Evolutionary conservation across 1,140 invertebrate species (phyloP), one percentile per base, ranked within the genome.

Genomic region (Copidosoma floridanum): DNA sequence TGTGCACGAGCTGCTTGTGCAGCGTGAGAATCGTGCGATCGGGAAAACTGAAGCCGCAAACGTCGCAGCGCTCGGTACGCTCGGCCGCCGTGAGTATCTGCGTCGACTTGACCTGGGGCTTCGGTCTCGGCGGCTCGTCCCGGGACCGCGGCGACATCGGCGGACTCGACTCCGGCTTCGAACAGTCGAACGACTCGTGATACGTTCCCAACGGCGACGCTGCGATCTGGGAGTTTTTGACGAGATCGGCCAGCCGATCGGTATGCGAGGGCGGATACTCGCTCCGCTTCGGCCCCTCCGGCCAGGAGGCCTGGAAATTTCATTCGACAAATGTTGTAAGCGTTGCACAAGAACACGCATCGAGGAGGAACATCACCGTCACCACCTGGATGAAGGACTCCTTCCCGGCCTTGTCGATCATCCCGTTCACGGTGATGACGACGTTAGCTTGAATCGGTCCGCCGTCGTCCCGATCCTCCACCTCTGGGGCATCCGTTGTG

Each of bases 1-100:
- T 86, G 68, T 91, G 89, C 40, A 90, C 84, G 41, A 91, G 72
- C 66, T 89, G 86, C 66, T 87, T 86, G 64, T 92, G 90, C 81
- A 91, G 85, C 64, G 83, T 81, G 26, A 90, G 76, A 62, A 91
- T 86, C 57, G 86, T 85, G 46, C 75, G 74, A 70, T 90, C 87
- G 3, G 85, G 81, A 76, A 91, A 91, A 40, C 82, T 82, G 66
- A 89, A 83, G 24, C 85, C 85, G 72, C 90, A 92, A 59, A 90
- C 83, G 70, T 89, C 84, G 70, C 88, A 91, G 32, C 80, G 79
- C 67, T 81, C 84, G 66, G 60, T 77, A 58, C 69, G 78, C 18
- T 74, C 68, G 46, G 68, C 76, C 16, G 55, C 56, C 4, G 68
- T 54, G 23, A 66, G 43, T 46, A 68, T 46, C 7, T 20, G 40